Evolutionary conservation across 2,888 invertebrate genomes (phyloP).

Genomic region (Macrophya alboannulata): DNA sequence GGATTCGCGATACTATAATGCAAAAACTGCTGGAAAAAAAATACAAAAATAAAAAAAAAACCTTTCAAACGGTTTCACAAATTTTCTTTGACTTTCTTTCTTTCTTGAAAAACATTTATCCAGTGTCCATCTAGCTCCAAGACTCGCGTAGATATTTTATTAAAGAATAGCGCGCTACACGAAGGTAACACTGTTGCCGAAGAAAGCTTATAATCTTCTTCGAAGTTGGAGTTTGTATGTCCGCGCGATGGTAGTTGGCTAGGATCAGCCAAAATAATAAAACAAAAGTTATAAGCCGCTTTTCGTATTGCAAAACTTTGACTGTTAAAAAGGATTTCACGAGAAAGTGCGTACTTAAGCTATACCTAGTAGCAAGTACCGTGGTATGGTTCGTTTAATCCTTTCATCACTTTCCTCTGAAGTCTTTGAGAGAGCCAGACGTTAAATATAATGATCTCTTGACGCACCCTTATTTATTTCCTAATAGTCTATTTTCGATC

Average conservation of each 20-base stretch:
- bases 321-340: slow-evolving; percentile 33
- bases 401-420: slow-evolving; percentile 24
- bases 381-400: slow-evolving; percentile 28
- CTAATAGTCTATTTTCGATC: not conserved
- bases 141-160: not conserved
- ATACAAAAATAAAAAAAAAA: not conserved
- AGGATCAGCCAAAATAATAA: slow-evolving; percentile 15
- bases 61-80: no score
- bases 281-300: slow-evolving; percentile 43
- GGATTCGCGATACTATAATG: not conserved
- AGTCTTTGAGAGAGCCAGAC: not conserved
- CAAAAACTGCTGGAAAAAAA: not conserved
- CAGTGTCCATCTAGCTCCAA: not conserved
- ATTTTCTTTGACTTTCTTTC: not conserved
- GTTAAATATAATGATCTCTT: slow-evolving; percentile 24
- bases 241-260: not conserved
- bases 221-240: not conserved
- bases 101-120: not conserved
- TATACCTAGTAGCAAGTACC: not conserved
- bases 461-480: slow-evolving; percentile 23
- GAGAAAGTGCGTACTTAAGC: slow-evolving; percentile 15
- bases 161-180: not conserved
- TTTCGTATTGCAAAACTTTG: slow-evolving; percentile 44
- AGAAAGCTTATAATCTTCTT: slow-evolving; percentile 34
- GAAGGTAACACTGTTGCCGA: not conserved